Evolutionary conservation across 37 sponge, comb jelly and placozoan genomes (phyloP), one percentile per base, ranked within the genome.

Genomic region (Haliclona indistincta): DNA sequence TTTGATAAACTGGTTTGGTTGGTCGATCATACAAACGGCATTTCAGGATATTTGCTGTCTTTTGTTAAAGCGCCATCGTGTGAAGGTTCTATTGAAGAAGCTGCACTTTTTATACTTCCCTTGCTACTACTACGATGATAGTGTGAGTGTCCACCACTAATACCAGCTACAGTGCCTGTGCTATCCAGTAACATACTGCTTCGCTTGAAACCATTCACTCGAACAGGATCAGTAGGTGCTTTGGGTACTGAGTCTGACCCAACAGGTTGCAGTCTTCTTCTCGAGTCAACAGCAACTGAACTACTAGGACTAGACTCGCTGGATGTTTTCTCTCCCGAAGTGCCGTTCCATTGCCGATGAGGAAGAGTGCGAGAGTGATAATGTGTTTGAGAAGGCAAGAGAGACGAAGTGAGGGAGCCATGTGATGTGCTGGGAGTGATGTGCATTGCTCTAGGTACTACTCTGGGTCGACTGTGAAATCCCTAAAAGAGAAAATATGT

Each of bases 341-440:
- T 10, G 17, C 67, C 67, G n/a, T 66, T 39, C 49, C 13, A 13
- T 6, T 25, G 22, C 26, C n/a, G 60, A 8, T 20, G 26, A 2
- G 44, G 68, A 3, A 38, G 68, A 20, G 68, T 43, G n/a, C 22
- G 68, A 38, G 68, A 42, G 13, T 42, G 68, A 17, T 38, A 68
- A 42, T 81, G 82, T 2, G 81, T 56, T 65, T 76, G 67, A 33
- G 78, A 78, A 30, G 54, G 35, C 20, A 68, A 43, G 32, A 30
- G 58, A 29, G 62, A 29, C 54, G 67, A 33, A 54, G 2, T 37
- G 56, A 28, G 38, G 22, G 52, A 32, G 37, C 71, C 32, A 26
- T 10, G 13, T 33, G 26, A n/a, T 2, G 64, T 15, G 52, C 43
- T 55, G 5, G 82, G 36, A 25, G 73, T 17, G 71, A 55, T 23